These are phyloP conservation scores for Melanotaenia nigrans DNA, from an alignment of 2,797 vertebrate species.

Conservation along the genomic window DNA sequence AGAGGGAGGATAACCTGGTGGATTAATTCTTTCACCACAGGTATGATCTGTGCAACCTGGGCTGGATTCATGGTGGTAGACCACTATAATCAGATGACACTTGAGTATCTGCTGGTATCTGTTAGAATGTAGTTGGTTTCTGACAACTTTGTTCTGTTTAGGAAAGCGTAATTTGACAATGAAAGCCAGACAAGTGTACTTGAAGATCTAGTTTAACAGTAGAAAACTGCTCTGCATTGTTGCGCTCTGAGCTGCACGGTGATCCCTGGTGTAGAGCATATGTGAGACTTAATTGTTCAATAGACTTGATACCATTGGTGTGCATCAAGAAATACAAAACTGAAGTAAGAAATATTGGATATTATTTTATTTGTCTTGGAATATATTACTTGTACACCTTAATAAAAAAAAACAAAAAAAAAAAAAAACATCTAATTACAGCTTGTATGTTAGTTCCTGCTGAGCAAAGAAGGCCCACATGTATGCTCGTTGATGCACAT, in stretches of 20 bases:
- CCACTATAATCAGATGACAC: slow-evolving; percentile 50
- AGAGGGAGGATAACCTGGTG: slow-evolving; percentile 55
- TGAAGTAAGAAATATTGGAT: too few species aligned
- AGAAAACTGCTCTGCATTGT: neutral
- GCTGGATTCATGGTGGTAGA: slow-evolving; percentile 49
- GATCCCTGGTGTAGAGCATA: too few species aligned
- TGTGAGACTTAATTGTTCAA: too few species aligned
- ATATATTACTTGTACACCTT: too few species aligned
- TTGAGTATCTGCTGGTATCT: slow-evolving; percentile 26
- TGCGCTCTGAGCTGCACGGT: too few species aligned
- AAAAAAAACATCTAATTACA: too few species aligned
- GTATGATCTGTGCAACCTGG: slow-evolving; percentile 56
- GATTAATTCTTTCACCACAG: slow-evolving; percentile 58
- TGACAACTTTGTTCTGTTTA: slow-evolving; percentile 28
- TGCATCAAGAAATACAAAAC: too few species aligned
- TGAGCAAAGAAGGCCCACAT: too few species aligned
- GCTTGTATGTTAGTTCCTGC: too few species aligned
- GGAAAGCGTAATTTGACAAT: slow-evolving; percentile 15
- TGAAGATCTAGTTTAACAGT: slow-evolving; percentile 2
- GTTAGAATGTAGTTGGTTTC: slow-evolving; percentile 33
- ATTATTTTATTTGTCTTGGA: too few species aligned
- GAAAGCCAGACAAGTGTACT: slow-evolving; percentile 33
- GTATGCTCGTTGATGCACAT: neutral
- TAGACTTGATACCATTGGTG: too few species aligned
- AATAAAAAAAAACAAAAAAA: too few species aligned